Evolutionary conservation across 2,113 vertebrate species (phyloP), one percentile per base, ranked within the genome.

Genomic region (Oncorhynchus gorbuscha): DNA sequence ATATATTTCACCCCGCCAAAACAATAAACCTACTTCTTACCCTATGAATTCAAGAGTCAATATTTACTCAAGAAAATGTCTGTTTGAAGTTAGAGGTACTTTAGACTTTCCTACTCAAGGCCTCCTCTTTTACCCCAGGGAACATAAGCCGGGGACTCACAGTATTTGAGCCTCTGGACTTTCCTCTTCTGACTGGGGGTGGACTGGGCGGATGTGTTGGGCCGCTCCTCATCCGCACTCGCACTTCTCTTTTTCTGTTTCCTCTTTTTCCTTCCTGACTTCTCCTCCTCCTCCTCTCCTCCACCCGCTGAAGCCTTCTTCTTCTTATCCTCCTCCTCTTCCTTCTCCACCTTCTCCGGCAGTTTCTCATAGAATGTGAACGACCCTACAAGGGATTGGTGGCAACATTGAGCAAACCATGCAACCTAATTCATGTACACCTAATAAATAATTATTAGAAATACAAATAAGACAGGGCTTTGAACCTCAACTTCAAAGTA

Each of bases 151-250:
- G 22, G 59, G 4, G 12, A 86, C 83, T 86, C 58, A 90, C 88
- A 76, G 69, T 75, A 84, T 35, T 0, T 22, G n/a, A 5, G 59
- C 59, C 5, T 62, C 59, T 24, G 59, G 59, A 28, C 1, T 51
- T 24, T 78, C 71, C 77, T 88, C 81, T 26, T 89, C 20, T 4
- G 28, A 45, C 0, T 0, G 12, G 76, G 71, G 5, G 79, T 85
- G 32, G 28, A 9, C 55, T 13, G 30, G 55, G 79, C 32, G 5
- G 91, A 93, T 0, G 90, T 73, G 11, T 86, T 85, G 0, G 89
- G 76, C 76, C 78, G 75, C 75, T 83, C 79, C 20, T 85, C 79
- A 2, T 89, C 78, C 0, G 3, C 14, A 55, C 59, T 75, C 7
- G 1, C 48, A 1, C 2, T 65, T 26, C 51, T 18, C 51, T 16